Percentiles rank a stretch among this genome's conserved stretches.
Conservation (phyloP, 2,888 invertebrate genomes). For the Pheosia gnoma region DNA sequence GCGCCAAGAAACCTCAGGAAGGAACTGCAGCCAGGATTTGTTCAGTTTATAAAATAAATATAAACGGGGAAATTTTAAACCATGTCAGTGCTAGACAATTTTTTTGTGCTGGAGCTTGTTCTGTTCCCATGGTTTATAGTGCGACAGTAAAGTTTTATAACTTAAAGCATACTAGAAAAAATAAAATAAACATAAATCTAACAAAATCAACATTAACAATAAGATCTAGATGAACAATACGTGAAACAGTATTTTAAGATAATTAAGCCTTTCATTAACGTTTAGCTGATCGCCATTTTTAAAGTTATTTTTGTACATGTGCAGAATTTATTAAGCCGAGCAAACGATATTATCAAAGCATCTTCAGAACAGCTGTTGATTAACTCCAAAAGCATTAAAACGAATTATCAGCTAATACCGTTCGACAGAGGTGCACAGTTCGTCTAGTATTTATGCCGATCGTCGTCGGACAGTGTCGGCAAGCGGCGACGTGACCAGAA, state of each 20-base stretch:
- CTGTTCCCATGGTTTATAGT: slow-evolving; percentile 4
- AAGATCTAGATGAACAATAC: too few species aligned
- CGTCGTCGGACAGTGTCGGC: slow-evolving; percentile 37
- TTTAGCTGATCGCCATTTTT: too few species aligned
- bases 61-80: slow-evolving; percentile 38
- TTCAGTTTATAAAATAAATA: slow-evolving; percentile 47
- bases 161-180: not conserved
- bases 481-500: slow-evolving; percentile 44
- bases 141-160: slow-evolving; percentile 10
- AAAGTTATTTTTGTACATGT: too few species aligned
- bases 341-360: not conserved
- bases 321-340: too few species aligned
- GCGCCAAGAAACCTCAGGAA: slow-evolving; percentile 53
- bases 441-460: slow-evolving; percentile 46
- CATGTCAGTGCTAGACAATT: slow-evolving; percentile 38
- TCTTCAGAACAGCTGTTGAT: not conserved
- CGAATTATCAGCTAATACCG: slow-evolving; percentile 24
- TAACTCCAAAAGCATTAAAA: slow-evolving; percentile 20
- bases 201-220: too few species aligned
- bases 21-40: slow-evolving; percentile 49
- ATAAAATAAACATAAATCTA: not conserved
- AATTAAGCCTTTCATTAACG: too few species aligned
- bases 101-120: slow-evolving; percentile 20
- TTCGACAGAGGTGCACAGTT: slow-evolving; percentile 26
- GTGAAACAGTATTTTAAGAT: too few species aligned